A percentile compares a stretch with the other conserved stretches of the same genome.
phyloP scores from a whole-genome alignment of 2,113 vertebrate genomes.

The Notiomystis cincta region DNA sequence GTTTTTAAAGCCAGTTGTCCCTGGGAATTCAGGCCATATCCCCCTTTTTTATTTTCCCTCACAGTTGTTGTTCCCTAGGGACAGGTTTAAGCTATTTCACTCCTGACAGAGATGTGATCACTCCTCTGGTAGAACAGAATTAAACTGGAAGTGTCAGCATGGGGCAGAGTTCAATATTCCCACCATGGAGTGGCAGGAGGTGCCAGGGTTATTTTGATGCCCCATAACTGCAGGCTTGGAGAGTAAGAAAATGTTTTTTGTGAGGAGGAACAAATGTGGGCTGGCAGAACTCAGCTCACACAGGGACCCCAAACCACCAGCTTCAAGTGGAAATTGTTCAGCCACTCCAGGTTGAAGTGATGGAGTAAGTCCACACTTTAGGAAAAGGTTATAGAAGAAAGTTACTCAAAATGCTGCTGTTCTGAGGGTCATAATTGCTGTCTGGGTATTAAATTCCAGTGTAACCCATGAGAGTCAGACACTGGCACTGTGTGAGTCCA shows the following conservation, averaged over 20 bases:
- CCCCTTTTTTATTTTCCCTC: neutral
- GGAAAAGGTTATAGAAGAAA: neutral
- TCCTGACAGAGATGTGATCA: neutral
- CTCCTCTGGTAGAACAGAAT: neutral
- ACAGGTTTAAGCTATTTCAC: neutral
- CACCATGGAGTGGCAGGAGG: neutral
- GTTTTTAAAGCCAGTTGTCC: neutral
- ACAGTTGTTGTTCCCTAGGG: neutral
- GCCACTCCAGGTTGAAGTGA: neutral
- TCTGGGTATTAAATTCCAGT: neutral
- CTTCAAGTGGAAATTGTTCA: neutral
- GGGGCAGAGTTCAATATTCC: neutral
- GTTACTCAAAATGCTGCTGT: neutral
- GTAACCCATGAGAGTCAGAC: neutral
- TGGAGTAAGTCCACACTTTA: neutral
- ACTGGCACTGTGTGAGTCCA: neutral
- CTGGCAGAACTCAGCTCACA: neutral
- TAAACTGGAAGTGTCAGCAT: neutral
- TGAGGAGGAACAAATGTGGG: neutral
- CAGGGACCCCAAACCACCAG: neutral
- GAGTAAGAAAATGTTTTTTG: neutral
- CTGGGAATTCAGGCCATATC: neutral
- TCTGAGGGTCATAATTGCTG: neutral
- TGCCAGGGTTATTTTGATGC: slow-evolving; percentile 13
- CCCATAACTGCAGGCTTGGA: neutral